Percentiles rank a stretch among this genome's conserved stretches.
Conservation (phyloP, 2,113 vertebrate genomes). For the Xenopus tropicalis region DNA sequence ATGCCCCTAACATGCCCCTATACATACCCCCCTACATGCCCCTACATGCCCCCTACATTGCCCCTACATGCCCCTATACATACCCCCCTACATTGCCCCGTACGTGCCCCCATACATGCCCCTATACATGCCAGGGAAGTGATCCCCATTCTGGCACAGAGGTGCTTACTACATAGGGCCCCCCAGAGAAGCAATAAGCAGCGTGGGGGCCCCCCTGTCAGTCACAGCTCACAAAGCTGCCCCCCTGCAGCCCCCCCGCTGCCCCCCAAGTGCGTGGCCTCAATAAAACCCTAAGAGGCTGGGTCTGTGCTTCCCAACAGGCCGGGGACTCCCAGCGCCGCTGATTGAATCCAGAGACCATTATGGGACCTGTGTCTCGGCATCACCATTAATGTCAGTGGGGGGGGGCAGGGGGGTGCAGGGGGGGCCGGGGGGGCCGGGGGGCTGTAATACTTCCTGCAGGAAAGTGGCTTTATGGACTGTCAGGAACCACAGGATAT, state of each 20-base stretch:
- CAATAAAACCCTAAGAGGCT: neutral
- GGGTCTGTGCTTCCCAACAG: neutral
- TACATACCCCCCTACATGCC: too few species aligned
- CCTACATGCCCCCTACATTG: too few species aligned
- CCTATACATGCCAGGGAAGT: too few species aligned
- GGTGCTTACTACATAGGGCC: neutral
- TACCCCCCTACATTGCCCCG: too few species aligned
- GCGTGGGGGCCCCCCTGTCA: neutral
- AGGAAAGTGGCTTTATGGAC: slow-evolving; percentile 34
- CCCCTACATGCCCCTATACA: too few species aligned
- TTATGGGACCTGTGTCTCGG: neutral
- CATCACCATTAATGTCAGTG: slow-evolving; percentile 31
- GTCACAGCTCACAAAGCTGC: slow-evolving; percentile 2
- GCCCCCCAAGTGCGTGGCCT: neutral
- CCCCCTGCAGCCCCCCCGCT: neutral
- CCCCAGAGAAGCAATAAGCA: neutral
- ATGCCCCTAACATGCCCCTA: too few species aligned
- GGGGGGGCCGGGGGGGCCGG: neutral
- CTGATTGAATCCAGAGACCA: slow-evolving; percentile 34
- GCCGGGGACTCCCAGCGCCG: neutral
- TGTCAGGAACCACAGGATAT: slow-evolving; percentile 38
- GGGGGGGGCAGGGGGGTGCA: neutral
- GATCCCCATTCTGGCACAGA: neutral
- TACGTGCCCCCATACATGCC: too few species aligned
- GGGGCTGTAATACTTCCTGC: slow-evolving; percentile 18